These are phyloP conservation scores for Octodonta nipae DNA, from an alignment of 2,888 invertebrate species.

Conservation along the genomic window DNA sequence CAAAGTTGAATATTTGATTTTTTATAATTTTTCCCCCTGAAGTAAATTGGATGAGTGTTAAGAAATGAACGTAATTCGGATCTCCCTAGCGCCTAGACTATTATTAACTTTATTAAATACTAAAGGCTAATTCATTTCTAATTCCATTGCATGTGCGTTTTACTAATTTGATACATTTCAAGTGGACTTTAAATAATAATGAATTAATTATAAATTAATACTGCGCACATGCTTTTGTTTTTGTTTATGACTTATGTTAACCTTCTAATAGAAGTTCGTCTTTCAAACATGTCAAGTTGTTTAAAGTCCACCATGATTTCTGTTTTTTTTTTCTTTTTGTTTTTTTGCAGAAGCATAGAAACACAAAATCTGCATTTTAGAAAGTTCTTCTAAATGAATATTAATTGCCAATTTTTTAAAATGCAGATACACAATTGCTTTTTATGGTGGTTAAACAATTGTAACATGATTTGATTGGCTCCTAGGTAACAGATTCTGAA, in stretches of 20 bases:
- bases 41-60: too few species aligned
- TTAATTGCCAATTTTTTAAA: constrained; percentile 1
- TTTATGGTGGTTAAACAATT: constrained; percentile 21
- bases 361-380: too few species aligned
- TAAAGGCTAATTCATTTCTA: too few species aligned
- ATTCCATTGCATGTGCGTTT: constrained; percentile 15
- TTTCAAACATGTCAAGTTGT: constrained; percentile 32
- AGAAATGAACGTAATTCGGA: too few species aligned
- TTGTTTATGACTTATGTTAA: background rate
- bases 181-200: constrained; percentile 41
- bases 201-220: constrained; percentile 15
- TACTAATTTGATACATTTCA: constrained; percentile 16
- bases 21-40: too few species aligned
- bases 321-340: too few species aligned
- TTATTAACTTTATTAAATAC: too few species aligned
- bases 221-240: constrained; percentile 25
- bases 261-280: constrained; percentile 6
- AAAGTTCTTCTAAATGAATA: constrained; percentile 3
- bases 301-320: constrained; percentile 39
- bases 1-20: too few species aligned
- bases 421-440: too few species aligned
- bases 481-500: constrained; percentile 47
- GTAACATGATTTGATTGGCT: constrained; percentile 36
- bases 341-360: too few species aligned
- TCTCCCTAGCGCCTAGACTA: too few species aligned